Conservation (phyloP, 2,888 invertebrate genomes). For the Nomada hirtipes region DNA sequence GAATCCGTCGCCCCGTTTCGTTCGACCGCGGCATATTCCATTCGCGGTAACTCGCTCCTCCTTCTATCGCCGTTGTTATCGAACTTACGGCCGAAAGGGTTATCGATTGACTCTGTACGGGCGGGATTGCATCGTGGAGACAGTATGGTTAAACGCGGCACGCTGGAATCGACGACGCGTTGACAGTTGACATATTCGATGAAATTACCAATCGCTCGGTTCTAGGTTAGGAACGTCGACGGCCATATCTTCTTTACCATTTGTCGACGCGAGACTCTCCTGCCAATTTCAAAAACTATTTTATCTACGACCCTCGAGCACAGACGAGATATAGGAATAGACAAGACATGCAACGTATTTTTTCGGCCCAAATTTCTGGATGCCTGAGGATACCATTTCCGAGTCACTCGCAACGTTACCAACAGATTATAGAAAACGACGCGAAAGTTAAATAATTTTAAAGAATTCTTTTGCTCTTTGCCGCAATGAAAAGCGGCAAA, state of each 20-base stretch:
- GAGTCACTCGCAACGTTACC: too few species aligned
- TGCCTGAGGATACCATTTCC: too few species aligned
- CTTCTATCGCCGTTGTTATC: neutral
- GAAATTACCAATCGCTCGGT: slow-evolving; percentile 19
- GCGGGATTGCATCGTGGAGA: neutral
- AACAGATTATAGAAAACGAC: too few species aligned
- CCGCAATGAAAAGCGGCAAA: too few species aligned
- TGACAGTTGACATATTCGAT: slow-evolving; percentile 16
- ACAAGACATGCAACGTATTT: too few species aligned
- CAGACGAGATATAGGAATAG: too few species aligned
- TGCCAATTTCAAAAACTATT: neutral
- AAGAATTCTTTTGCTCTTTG: too few species aligned
- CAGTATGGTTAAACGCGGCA: neutral
- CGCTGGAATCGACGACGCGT: neutral
- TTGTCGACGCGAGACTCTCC: neutral
- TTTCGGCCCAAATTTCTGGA: too few species aligned
- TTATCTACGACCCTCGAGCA: too few species aligned
- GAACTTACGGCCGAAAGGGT: neutral
- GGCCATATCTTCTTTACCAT: slow-evolving; percentile 27
- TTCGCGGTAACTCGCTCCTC: neutral
- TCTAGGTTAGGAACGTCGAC: slow-evolving; percentile 43
- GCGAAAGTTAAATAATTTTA: too few species aligned
- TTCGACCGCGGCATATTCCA: neutral
- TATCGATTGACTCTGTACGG: slow-evolving; percentile 17
- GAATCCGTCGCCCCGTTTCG: neutral